Evolutionary conservation across 1,140 invertebrate genomes (phyloP), one percentile per base, ranked within the genome.

Genomic region (Microplitis mediator): DNA sequence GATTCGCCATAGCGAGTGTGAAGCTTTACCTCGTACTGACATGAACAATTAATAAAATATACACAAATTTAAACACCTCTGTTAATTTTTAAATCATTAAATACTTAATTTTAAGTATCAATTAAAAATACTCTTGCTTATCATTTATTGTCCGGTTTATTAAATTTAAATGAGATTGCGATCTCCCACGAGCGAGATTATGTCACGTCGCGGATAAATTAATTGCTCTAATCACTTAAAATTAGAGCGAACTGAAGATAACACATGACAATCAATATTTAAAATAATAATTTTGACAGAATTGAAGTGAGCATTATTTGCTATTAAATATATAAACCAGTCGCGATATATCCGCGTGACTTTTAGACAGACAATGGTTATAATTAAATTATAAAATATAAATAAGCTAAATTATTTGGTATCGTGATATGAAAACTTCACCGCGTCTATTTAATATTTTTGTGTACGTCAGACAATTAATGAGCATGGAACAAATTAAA

Each of bases 1-100:
- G 5, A 75, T 85, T 2, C 80, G 76, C 62, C 81, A 87, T 60
- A 87, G 83, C 31, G 77, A 80, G 63, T 86, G 85, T 52, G 58
- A 76, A 0, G 73, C 77, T 2, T 23, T 79, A n/a, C 73, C 80
- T 31, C 50, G 82, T n/a, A 81, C 78, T 14, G 69, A 78, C 6
- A 14, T 75, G 1, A 82, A 86, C 34, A 78, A 82, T 13, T 72
- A 78, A 71, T 80, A 31, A 80, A 58, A 67, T 31, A 58, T 35
- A 23, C 23, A 23, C 2, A 23, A 1, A 23, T 23, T 23, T 23
- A 23, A 23, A 23, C 23, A 23, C 2, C 23, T 23, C 23, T 23
- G 23, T 23, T 23, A 23, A 23, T 58, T 63, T 58, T 67, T 56
- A 45, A 32, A 58, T 51, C 31, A 60, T 65, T 67, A 65, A 61